phyloP scores from a whole-genome alignment of 2,797 vertebrate genomes.

The Catharus ustulatus region DNA sequence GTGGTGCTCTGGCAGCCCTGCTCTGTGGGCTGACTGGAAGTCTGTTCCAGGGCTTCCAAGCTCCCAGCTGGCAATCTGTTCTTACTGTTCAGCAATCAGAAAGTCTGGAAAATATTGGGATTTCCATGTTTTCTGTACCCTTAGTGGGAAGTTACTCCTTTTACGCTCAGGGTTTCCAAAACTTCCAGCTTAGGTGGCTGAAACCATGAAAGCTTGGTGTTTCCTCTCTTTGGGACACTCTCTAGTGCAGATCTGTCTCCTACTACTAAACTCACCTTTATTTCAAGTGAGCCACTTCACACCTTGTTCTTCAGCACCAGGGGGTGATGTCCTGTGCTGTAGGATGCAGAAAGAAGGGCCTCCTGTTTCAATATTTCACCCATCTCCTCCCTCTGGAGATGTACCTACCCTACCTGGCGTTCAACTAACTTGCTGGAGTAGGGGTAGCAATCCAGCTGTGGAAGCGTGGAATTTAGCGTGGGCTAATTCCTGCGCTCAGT shows the following conservation, averaged over 20 bases:
- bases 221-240: neutral
- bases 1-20: neutral
- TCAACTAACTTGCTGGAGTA: neutral
- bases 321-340: neutral
- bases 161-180: neutral
- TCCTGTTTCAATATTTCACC: neutral
- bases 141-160: neutral
- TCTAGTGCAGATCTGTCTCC: neutral
- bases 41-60: neutral
- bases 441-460: neutral
- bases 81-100: neutral
- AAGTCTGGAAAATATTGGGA: conserved; percentile 25
- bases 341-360: neutral
- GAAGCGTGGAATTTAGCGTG: conserved; percentile 2
- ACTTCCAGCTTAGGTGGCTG: neutral
- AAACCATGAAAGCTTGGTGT: neutral
- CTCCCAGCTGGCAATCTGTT: neutral
- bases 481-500: conserved; percentile 35
- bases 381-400: neutral
- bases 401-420: neutral
- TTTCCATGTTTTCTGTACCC: conserved; percentile 10
- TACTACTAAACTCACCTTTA: neutral
- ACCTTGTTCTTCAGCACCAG: neutral
- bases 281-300: neutral
- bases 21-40: conserved; percentile 15